Conservation (phyloP, 2,797 vertebrate species). For the Acanthiza pusilla region DNA sequence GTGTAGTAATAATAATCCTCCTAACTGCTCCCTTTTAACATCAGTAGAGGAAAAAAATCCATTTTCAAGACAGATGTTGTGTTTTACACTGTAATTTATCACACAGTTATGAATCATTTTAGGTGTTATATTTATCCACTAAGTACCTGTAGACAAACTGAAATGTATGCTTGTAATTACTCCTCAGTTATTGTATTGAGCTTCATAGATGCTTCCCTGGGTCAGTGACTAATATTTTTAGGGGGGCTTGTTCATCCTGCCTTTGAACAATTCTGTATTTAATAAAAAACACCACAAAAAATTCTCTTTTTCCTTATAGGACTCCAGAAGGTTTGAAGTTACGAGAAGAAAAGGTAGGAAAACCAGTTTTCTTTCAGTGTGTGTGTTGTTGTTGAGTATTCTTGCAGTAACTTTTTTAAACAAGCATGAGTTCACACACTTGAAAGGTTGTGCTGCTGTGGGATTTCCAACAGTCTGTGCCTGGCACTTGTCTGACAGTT, state of each 20-base stretch:
- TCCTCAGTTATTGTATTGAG: neutral
- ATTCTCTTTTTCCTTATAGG: conserved; percentile 73
- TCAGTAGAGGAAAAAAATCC: neutral
- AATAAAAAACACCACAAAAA: conserved; percentile 14
- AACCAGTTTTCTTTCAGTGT: neutral
- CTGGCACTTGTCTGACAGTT: neutral
- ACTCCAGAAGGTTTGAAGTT: conserved; percentile 66
- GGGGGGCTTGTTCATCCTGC: neutral
- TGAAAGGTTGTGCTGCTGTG: neutral
- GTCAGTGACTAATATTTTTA: neutral
- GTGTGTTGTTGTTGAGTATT: conserved; percentile 4
- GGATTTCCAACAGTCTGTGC: neutral
- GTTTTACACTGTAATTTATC: neutral
- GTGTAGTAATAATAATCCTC: neutral
- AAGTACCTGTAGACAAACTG: neutral
- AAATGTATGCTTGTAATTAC: neutral
- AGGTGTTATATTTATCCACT: neutral
- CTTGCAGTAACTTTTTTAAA: neutral
- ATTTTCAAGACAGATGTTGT: neutral
- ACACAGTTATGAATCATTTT: neutral
- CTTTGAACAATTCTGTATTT: conserved; percentile 27
- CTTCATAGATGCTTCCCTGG: neutral
- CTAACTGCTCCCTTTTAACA: neutral
- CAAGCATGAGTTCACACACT: neutral
- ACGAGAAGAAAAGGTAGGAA: conserved; percentile 78